Percentiles rank a stretch among this genome's conserved stretches.
phyloP scores from a whole-genome alignment of 1,140 invertebrate species.

The Eurosta solidaginis region DNA sequence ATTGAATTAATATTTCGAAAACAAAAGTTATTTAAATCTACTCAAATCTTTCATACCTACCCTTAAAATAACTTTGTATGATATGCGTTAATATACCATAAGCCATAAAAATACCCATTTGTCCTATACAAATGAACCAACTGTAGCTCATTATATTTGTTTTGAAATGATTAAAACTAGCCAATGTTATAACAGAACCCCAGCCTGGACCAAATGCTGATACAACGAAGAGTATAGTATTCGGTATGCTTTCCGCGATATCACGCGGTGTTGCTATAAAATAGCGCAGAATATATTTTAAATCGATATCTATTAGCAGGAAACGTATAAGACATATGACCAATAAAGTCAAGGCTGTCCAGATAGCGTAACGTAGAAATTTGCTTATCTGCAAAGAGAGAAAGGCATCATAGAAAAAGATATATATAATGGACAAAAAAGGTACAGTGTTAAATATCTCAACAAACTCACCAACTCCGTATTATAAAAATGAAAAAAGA shows the following conservation, averaged over 20 bases:
- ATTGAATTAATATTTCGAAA: neutral
- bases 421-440: neutral
- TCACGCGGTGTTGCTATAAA: constrained; percentile 65
- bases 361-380: constrained; percentile 40
- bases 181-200: constrained; percentile 86
- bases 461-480: constrained; percentile 36
- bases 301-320: constrained; percentile 69
- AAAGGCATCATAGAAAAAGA: neutral
- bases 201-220: constrained; percentile 83
- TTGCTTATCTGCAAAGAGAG: constrained; percentile 42
- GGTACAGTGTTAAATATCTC: neutral
- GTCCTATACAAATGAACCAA: constrained; percentile 49
- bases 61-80: constrained; percentile 24
- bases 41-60: no score
- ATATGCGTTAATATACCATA: constrained; percentile 28
- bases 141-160: constrained; percentile 67
- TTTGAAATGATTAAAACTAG: constrained; percentile 86
- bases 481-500: constrained; percentile 47
- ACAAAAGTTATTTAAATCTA: neutral
- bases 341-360: constrained; percentile 36
- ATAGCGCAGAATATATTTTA: constrained; percentile 76
- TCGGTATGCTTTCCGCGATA: constrained; percentile 25
- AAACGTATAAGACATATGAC: constrained; percentile 42
- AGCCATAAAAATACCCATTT: constrained; percentile 33
- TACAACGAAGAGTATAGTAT: constrained; percentile 39